These are phyloP conservation scores for Trichopria drosophilae DNA, from an alignment of 2,888 invertebrate genomes.

Conservation along the genomic window DNA sequence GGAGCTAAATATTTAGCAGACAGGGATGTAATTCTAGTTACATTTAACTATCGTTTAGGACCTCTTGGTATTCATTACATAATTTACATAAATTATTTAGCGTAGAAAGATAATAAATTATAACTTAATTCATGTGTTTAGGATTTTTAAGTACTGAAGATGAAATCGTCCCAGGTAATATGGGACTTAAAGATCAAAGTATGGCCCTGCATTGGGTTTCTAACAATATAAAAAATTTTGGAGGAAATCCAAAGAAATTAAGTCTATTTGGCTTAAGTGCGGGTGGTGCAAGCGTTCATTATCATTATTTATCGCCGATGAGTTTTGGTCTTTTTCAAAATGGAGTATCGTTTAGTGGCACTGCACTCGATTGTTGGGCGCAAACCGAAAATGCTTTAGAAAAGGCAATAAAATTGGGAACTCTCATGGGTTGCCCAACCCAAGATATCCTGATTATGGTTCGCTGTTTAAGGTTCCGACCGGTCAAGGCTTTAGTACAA, in stretches of 20 bases:
- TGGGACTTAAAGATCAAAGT: conserved; percentile 74
- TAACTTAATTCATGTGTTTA: conserved; percentile 43
- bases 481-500: conserved; percentile 65
- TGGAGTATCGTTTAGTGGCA: conserved; percentile 73
- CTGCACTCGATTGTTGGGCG: conserved; percentile 63
- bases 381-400: conserved; percentile 58
- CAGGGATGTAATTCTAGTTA: conserved; percentile 68
- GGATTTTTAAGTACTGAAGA: conserved; percentile 79
- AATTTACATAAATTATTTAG: background rate
- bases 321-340: conserved; percentile 63
- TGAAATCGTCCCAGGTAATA: conserved; percentile 69
- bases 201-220: conserved; percentile 73
- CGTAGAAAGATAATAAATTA: background rate
- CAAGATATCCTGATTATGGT: conserved; percentile 62
- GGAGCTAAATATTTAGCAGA: conserved; percentile 67
- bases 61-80: conserved; percentile 63
- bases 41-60: conserved; percentile 73
- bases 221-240: conserved; percentile 70
- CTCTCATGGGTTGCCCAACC: conserved; percentile 67
- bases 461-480: conserved; percentile 67
- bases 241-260: conserved; percentile 71
- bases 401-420: conserved; percentile 66
- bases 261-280: conserved; percentile 73
- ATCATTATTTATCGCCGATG: conserved; percentile 69
- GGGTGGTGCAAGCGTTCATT: conserved; percentile 75